Conservation (phyloP, 2,888 invertebrate species). For the Archips crataeganus region DNA sequence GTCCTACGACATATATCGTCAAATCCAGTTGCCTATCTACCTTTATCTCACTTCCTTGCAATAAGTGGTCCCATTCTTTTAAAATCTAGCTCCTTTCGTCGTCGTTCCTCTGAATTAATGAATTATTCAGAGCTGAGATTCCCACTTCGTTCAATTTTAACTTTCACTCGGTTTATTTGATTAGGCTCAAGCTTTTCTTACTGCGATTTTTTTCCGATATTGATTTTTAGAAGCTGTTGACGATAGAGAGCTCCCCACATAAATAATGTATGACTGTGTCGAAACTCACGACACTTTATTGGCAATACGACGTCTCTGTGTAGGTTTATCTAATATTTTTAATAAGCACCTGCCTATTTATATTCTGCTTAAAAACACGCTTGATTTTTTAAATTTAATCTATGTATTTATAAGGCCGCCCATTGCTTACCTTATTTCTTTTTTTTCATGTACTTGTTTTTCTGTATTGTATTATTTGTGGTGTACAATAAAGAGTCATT, state of each 20-base stretch:
- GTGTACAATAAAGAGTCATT: no score
- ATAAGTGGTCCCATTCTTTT: constrained; percentile 31
- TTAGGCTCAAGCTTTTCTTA: constrained; percentile 60
- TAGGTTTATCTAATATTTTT: constrained; percentile 3
- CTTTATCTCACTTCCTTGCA: constrained; percentile 8
- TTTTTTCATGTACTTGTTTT: no score
- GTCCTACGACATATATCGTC: not conserved
- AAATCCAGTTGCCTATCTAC: not conserved
- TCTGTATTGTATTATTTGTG: no score
- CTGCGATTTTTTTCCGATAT: constrained; percentile 56
- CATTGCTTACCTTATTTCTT: no score
- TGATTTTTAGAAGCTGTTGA: constrained; percentile 59
- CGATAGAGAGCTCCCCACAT: constrained; percentile 52
- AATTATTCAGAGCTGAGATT: constrained; percentile 62
- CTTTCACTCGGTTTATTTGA: constrained; percentile 65
- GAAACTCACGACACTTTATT: constrained; percentile 55
- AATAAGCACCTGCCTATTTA: not conserved
- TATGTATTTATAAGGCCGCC: no score
- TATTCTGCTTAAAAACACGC: not conserved
- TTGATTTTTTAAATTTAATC: not conserved
- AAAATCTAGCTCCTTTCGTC: constrained; percentile 45
- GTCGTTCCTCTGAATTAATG: constrained; percentile 58
- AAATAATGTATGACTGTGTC: constrained; percentile 59
- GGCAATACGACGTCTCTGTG: constrained; percentile 46
- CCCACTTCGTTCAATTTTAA: constrained; percentile 64